Base-by-base conservation (phyloP, 2,888 invertebrate genomes). In the Pollenia labialis region DNA sequence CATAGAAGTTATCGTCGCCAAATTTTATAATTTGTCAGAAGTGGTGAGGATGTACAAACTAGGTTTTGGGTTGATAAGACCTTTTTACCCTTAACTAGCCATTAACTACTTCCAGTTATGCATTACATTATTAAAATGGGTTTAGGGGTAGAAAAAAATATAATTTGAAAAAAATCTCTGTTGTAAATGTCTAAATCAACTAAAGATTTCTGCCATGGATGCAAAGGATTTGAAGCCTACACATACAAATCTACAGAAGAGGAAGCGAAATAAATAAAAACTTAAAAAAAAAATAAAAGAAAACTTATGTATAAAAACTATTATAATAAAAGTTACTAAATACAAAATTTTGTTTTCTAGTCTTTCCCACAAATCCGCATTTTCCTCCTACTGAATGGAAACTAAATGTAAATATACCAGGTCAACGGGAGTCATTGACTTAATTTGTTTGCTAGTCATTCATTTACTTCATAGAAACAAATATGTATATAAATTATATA, bases 401-500 rank as follows among this genome's bases (percentile, higher is more conserved):
- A 44, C 40, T 54, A 46, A 60, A 52, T 32, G 52, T 8, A 42
- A 62, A 23, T 72, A 14, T 44, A 44, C 4, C 62, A 76, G 76
- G 81, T 76, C 76, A 81, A 50, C 23, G 52, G 64, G 48, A 81
- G 62, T 81, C 81, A 76, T 85, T 85, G 85, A 85, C 85, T 76
- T 66, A 56, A 81, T 71, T 71, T 58, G 23, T 50, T 54, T 32
- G 76, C 68, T 23, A 68, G 56, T 74, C 52, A 68, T 58, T 68
- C 66, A 48, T 69, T 75, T 46, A 68, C 50, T 76, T 23, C 42
- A n/a, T 42, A 0, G 11, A 64, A n/a, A 44, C 23, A n/a, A 18
- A 16, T 44, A 4, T 2, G 4, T 10, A 46, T 9, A 18, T 14
- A 54, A 6, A 32, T 32, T 32, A 32, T 6, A 32, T 6, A 6